phyloP scores from a whole-genome alignment of 2,113 vertebrate species.

The Burhinus oedicnemus region DNA sequence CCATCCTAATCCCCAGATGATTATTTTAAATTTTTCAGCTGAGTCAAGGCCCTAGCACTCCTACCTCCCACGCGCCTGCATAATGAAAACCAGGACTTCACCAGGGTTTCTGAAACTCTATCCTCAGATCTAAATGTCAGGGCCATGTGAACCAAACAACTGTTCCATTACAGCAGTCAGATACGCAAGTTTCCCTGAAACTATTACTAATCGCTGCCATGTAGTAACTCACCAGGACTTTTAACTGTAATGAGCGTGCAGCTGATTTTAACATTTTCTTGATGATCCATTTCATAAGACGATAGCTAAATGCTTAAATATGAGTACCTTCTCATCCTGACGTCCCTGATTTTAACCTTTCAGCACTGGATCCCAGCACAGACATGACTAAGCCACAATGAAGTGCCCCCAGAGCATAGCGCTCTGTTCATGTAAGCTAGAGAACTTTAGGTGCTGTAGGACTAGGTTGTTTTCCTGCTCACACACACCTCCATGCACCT shows the following conservation, averaged over 20 bases:
- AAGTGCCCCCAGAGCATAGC: background rate
- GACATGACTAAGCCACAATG: background rate
- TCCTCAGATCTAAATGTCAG: constrained; percentile 31
- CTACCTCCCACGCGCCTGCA: background rate
- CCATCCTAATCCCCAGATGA: constrained; percentile 6
- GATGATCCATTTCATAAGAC: background rate
- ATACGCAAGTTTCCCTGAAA: background rate
- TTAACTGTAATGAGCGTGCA: background rate
- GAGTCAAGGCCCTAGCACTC: constrained; percentile 26
- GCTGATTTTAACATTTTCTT: background rate
- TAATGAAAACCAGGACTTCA: constrained; percentile 39
- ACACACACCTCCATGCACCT: background rate
- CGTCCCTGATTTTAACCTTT: background rate
- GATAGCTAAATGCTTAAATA: background rate
- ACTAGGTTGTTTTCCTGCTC: background rate
- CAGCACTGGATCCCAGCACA: background rate
- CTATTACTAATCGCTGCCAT: background rate
- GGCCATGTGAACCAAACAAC: constrained; percentile 18
- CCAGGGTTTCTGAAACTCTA: constrained; percentile 22
- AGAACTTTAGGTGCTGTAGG: background rate
- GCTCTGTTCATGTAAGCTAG: background rate
- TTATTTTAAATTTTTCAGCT: constrained; percentile 41
- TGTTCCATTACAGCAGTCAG: background rate
- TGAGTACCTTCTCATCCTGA: background rate
- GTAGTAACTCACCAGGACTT: background rate